These are phyloP conservation scores for Tetrax tetrax DNA, from an alignment of 2,113 vertebrate genomes.

Conservation along the genomic window DNA sequence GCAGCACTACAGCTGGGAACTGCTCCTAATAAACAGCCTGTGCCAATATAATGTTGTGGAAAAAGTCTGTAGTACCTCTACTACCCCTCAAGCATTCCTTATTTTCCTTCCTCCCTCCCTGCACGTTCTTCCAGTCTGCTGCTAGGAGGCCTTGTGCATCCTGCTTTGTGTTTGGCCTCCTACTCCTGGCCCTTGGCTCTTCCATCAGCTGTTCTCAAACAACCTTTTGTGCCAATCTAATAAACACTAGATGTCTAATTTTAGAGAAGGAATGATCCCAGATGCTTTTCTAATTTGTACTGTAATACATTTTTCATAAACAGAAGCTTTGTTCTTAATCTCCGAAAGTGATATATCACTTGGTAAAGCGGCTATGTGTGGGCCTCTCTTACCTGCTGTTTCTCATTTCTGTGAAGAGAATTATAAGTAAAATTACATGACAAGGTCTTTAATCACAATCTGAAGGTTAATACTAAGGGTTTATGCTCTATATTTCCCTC, in stretches of 20 bases:
- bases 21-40: not conserved
- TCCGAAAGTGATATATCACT: constrained; percentile 29
- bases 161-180: not conserved
- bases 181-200: not conserved
- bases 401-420: not conserved
- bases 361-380: not conserved
- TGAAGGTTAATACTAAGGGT: constrained; percentile 9
- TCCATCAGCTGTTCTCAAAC: not conserved
- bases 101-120: not conserved
- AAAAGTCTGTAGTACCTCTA: not conserved
- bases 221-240: not conserved
- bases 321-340: constrained; percentile 36
- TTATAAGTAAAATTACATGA: not conserved
- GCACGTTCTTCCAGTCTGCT: not conserved
- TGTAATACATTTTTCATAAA: constrained; percentile 10
- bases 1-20: not conserved
- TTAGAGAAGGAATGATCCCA: constrained; percentile 13
- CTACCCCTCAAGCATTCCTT: not conserved
- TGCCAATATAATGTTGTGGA: not conserved
- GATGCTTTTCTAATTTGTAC: constrained; percentile 20
- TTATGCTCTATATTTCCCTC: not conserved
- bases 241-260: not conserved
- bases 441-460: not conserved
- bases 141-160: not conserved
- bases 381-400: not conserved